Evolutionary conservation across 2,888 invertebrate species (phyloP).

Genomic region (Cephonodes hylas): DNA sequence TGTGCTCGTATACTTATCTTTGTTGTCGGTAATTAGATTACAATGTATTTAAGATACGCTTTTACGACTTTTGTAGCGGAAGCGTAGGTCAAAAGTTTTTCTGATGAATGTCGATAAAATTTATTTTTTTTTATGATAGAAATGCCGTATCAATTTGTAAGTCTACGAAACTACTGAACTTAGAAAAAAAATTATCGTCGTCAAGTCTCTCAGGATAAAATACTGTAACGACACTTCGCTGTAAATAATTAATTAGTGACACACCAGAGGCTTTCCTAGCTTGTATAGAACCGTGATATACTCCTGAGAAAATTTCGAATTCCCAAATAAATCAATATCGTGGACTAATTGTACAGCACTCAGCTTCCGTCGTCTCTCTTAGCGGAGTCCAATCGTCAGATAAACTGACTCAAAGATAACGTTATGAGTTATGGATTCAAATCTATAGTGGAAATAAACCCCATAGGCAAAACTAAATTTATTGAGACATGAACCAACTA

Average conservation of each 20-base stretch:
- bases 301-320: neutral
- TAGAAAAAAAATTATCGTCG: no score
- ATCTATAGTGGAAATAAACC: neutral
- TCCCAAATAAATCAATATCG: slow-evolving; percentile 6
- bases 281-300: neutral
- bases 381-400: neutral
- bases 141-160: neutral
- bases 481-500: neutral
- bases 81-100: neutral
- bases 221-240: no score
- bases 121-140: neutral
- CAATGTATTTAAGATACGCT: neutral
- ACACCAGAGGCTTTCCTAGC: neutral
- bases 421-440: neutral
- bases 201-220: no score
- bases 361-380: slow-evolving; percentile 1
- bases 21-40: slow-evolving; percentile 5
- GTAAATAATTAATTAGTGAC: no score
- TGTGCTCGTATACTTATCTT: neutral
- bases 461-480: neutral
- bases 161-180: no score
- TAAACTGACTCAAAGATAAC: neutral
- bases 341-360: neutral
- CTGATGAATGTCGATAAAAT: neutral
- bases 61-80: neutral